Evolutionary conservation across 1,140 invertebrate genomes (phyloP).

Genomic region (Lordiphosa clarofinis): DNA sequence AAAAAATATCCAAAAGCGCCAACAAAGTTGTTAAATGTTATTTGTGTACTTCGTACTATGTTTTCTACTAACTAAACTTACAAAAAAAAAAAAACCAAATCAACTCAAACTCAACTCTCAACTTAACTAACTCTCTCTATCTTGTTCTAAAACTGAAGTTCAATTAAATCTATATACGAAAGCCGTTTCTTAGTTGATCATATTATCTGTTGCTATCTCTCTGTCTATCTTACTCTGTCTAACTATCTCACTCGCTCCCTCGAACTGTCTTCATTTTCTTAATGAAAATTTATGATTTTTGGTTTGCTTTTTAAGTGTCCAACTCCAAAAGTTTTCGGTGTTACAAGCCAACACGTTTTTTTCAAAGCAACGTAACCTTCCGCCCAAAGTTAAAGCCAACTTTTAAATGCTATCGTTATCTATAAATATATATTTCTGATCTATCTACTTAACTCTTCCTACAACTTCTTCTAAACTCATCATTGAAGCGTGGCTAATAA

Average conservation of each 20-base stretch:
- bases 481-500: slow-evolving; percentile 30
- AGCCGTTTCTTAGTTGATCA: slow-evolving; percentile 72
- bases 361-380: slow-evolving; percentile 8
- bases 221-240: slow-evolving; percentile 26
- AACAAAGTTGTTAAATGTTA: slow-evolving; percentile 74
- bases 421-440: slow-evolving; percentile 36
- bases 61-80: slow-evolving; percentile 61
- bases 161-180: slow-evolving; percentile 54
- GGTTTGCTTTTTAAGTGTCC: slow-evolving; percentile 48
- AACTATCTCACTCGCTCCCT: slow-evolving; percentile 15
- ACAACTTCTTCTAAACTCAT: slow-evolving; percentile 34
- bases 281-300: slow-evolving; percentile 36
- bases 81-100: slow-evolving; percentile 35
- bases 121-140: slow-evolving; percentile 53
- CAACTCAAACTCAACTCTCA: slow-evolving; percentile 53
- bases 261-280: slow-evolving; percentile 36
- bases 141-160: slow-evolving; percentile 66
- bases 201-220: slow-evolving; percentile 65
- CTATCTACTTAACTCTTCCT: slow-evolving; percentile 30
- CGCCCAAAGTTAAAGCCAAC: slow-evolving; percentile 34
- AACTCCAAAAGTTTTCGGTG: slow-evolving; percentile 9
- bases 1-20: slow-evolving; percentile 56
- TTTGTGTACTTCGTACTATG: slow-evolving; percentile 77
- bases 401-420: slow-evolving; percentile 80
- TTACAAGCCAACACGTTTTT: not conserved